Percentiles rank a stretch among this genome's conserved stretches.
Conservation (phyloP, 2,888 invertebrate species). For the Allacma fusca region DNA sequence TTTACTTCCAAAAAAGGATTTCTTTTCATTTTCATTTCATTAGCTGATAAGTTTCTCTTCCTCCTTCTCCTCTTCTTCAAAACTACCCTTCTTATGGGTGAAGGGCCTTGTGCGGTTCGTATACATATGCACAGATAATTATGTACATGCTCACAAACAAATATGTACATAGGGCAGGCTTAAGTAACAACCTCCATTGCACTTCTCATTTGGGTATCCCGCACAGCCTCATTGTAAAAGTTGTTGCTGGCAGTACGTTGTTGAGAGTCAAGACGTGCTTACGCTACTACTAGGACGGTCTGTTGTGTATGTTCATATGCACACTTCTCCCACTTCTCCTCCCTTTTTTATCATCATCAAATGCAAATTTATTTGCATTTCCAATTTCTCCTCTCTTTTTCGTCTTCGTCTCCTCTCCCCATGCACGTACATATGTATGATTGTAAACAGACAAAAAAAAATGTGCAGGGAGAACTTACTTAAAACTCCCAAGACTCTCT, state of each 20-base stretch:
- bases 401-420: not conserved
- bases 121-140: too few species aligned
- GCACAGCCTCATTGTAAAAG: not conserved
- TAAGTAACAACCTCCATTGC: not conserved
- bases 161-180: too few species aligned
- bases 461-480: too few species aligned
- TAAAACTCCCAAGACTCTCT: too few species aligned
- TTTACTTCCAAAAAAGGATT: not conserved
- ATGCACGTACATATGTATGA: not conserved
- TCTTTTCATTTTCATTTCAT: not conserved
- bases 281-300: too few species aligned
- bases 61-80: not conserved
- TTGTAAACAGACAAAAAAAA: not conserved
- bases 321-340: not conserved
- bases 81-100: too few species aligned
- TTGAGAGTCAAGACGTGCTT: not conserved
- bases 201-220: not conserved
- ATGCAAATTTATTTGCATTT: conserved; percentile 4
- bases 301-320: too few species aligned
- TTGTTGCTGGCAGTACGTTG: not conserved
- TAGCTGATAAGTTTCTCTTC: not conserved
- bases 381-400: conserved; percentile 4
- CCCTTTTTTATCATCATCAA: not conserved
- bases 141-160: too few species aligned
- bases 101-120: too few species aligned